Percentiles rank a stretch among this genome's conserved stretches.
These are phyloP conservation scores for Noctua fimbriata DNA, from an alignment of 2,888 invertebrate species.

Conservation along the genomic window DNA sequence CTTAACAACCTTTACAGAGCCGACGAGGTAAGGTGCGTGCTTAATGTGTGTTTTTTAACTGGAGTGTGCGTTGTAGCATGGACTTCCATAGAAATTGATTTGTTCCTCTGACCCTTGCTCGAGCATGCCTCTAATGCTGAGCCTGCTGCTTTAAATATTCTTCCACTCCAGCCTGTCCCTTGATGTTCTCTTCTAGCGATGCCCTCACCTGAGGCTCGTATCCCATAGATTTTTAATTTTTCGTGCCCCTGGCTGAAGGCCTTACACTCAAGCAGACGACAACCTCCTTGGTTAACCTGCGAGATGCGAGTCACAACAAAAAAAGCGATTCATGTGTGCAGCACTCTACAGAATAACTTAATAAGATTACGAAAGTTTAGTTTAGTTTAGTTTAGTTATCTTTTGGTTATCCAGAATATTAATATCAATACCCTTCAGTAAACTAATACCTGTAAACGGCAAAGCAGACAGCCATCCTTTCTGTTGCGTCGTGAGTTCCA, in stretches of 20 bases:
- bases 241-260: not conserved
- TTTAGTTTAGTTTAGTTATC: no score
- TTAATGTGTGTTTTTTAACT: not conserved
- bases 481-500: conserved; percentile 89
- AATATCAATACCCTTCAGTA: not conserved
- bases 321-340: not conserved
- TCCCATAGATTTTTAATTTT: not conserved
- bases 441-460: conserved; percentile 90
- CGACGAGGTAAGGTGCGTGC: not conserved
- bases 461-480: conserved; percentile 92
- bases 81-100: not conserved
- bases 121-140: not conserved
- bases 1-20: not conserved
- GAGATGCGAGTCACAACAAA: not conserved
- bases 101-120: no score
- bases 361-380: not conserved
- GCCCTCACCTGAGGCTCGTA: not conserved
- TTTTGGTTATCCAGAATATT: not conserved
- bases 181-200: not conserved
- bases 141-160: not conserved
- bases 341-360: not conserved
- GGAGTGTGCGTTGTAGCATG: not conserved
- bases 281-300: not conserved
- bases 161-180: not conserved
- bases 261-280: not conserved